These are phyloP conservation scores for Actenoides hombroni DNA, from an alignment of 2,113 vertebrate genomes.

Conservation along the genomic window DNA sequence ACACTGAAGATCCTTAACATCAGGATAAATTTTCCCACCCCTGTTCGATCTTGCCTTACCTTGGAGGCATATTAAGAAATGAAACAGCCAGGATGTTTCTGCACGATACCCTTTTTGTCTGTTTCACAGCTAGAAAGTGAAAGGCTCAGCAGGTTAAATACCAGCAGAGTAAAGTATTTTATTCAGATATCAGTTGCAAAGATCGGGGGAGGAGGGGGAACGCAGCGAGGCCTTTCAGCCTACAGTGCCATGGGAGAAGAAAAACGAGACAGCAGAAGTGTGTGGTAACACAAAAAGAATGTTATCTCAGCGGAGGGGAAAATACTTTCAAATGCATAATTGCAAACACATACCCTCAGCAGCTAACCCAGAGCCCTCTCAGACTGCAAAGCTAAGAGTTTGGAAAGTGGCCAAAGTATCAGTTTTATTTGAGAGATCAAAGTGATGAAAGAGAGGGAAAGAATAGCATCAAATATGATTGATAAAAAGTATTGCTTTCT, in stretches of 20 bases:
- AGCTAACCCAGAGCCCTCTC: constrained; percentile 68
- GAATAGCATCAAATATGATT: constrained; percentile 73
- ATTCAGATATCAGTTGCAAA: constrained; percentile 69
- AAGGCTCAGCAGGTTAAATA: constrained; percentile 70
- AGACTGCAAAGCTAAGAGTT: constrained; percentile 54
- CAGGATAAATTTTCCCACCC: constrained; percentile 11
- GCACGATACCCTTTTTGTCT: constrained; percentile 49
- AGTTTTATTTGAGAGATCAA: constrained; percentile 74
- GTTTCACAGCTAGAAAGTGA: constrained; percentile 67
- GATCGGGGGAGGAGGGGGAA: constrained; percentile 51
- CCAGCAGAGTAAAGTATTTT: constrained; percentile 68
- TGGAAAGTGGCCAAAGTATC: constrained; percentile 71
- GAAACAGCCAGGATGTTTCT: constrained; percentile 50
- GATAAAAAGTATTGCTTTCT: constrained; percentile 72
- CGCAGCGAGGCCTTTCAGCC: constrained; percentile 55
- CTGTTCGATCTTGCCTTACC: constrained; percentile 38
- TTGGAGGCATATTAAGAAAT: constrained; percentile 48
- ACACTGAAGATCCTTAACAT: not conserved
- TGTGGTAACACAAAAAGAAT: constrained; percentile 75
- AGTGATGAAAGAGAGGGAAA: constrained; percentile 65
- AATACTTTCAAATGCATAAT: constrained; percentile 73
- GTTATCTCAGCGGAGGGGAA: constrained; percentile 70
- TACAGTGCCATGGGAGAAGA: constrained; percentile 64
- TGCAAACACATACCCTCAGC: constrained; percentile 73
- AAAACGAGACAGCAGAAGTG: constrained; percentile 72